Evolutionary conservation across 37 sponge, comb jelly and placozoan species (phyloP), one percentile per base, ranked within the genome.

Genomic region (Crambe crambe): DNA sequence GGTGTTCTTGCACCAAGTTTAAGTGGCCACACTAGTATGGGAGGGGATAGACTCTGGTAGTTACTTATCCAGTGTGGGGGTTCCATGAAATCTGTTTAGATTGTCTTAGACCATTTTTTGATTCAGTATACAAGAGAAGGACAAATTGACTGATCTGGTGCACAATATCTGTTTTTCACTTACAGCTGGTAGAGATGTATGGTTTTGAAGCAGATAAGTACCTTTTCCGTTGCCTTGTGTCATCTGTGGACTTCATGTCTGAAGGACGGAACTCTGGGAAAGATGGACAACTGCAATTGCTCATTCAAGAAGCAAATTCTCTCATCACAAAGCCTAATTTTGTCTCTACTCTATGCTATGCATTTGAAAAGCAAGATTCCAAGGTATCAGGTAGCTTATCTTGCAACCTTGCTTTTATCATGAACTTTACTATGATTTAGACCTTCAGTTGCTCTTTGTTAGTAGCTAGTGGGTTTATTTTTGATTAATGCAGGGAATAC

Each of bases 201-300:
- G 98, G 95, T 30, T 68, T 73, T 56, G 93, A 90, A 31, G 98
- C 98, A 9, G 93, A 95, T 36, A 87, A 82, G 51, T 95, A 97
- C 77, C 36, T 95, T 9, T 92, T 95, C 40, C 85, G 94, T 3
- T 84, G 86, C 61, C 91, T 97, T 1, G 73, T 97, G 38, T 76
- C 80, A 34, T 81, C 72, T 2, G 86, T 97, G 40, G 98, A 97
- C 56, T 92, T 97, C 84, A 54, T 81, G 29, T 57, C 83, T 26
- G 95, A 90, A 59, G 88, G 88, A 17, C 68, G 91, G 39, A 87
- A 76, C 65, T 73, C 68, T 8, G 87, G 83, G 21, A 89, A 89
- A 47, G 97, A 97, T 54, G 90, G 82, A 3, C 92, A 91, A 59
- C 42, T 93, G 9, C 93, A 89, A 76, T 57, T 97, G 37, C 89